Evolutionary conservation across 2,113 vertebrate species (phyloP), one percentile per base, ranked within the genome.

Genomic region (Chaetodon auriga): DNA sequence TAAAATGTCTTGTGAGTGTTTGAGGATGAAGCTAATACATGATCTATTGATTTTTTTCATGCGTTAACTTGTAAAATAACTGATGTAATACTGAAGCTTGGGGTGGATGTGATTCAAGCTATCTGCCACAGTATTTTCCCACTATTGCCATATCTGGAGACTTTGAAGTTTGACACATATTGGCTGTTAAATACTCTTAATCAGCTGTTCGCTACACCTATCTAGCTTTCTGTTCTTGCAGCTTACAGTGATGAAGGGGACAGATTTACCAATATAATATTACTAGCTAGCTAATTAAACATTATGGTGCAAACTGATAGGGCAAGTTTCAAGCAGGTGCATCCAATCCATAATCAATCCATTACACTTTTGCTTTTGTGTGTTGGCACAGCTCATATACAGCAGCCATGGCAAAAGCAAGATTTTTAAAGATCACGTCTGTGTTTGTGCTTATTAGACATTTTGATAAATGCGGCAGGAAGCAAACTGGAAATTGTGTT

Each of bases 401-500:
- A 25, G 36, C 38, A 38, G 14, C 49, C 36, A 21, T 12, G n/a
- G 48, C 58, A 65, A 63, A 69, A 61, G 43, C 49, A 68, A 58
- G 35, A 35, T 80, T 51, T 72, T 19, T 36, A 83, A 65, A 84
- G 75, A 55, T 35, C 48, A 30, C 35, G 14, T 43, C 53, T n/a
- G 76, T 69, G 23, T 80, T 74, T 74, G 75, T 73, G 54, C 21
- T 49, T 30, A n/a, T 45, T 80, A 65, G 77, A 75, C 58, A 49
- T 61, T 15, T 30, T 41, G 60, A 48, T 9, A 60, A 69, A 73
- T 60, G 55, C 72, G 43, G 63, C 78, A 58, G 74, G 81, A 82
- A 76, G 58, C 30, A n/a, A 43, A 35, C n/a, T 71, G 65, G 63
- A 86, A 84, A 84, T 79, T 63, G 48, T 68, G 72, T 78, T 78